These are phyloP conservation scores for Callocephalon fimbriatum DNA, from an alignment of 2,113 vertebrate species.

Conservation along the genomic window DNA sequence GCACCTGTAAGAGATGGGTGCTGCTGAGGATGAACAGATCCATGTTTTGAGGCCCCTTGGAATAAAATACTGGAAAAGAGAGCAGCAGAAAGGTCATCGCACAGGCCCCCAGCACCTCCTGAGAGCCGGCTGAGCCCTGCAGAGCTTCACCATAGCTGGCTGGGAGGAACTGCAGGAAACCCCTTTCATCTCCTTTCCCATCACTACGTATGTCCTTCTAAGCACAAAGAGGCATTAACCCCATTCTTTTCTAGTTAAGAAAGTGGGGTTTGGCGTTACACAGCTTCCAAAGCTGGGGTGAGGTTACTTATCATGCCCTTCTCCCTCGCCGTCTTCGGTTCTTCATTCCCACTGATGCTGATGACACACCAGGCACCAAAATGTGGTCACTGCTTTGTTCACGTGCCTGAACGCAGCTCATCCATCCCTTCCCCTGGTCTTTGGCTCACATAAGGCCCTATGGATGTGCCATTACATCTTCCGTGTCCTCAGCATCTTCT, in stretches of 20 bases:
- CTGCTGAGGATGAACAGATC: neutral
- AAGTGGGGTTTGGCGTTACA: rapidly evolving
- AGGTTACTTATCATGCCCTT: neutral
- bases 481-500: neutral
- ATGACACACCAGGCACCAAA: neutral
- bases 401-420: rapidly evolving
- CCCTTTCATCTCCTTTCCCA: neutral
- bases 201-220: neutral
- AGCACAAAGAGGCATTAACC: neutral
- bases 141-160: rapidly evolving
- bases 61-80: neutral
- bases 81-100: neutral
- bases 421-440: neutral
- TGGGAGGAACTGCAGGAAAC: neutral
- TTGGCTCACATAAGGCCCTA: rapidly evolving
- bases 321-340: rapidly evolving
- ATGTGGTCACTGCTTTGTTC: rapidly evolving
- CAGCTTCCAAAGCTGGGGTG: neutral
- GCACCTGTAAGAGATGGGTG: neutral
- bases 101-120: neutral
- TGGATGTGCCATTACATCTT: neutral
- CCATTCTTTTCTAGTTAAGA: neutral
- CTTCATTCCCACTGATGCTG: rapidly evolving
- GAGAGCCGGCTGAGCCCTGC: neutral
- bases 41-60: neutral